phyloP scores from a whole-genome alignment of 2,113 vertebrate genomes.

The Sorex fumeus region DNA sequence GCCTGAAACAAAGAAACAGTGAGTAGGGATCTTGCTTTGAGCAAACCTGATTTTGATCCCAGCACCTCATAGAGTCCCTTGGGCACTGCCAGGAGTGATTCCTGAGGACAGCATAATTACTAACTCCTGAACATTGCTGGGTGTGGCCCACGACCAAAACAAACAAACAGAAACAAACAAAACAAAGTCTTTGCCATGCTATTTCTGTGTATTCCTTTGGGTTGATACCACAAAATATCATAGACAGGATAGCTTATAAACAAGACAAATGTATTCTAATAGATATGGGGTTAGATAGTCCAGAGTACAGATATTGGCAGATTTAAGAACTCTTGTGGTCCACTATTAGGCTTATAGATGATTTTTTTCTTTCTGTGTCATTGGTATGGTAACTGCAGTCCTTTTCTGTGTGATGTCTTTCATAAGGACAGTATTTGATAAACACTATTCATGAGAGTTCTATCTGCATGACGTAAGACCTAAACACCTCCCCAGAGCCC shows the following conservation, averaged over 20 bases:
- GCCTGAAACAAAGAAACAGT: too few species aligned
- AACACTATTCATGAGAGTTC: neutral
- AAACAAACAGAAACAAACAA: neutral
- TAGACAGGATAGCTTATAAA: neutral
- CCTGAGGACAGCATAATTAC: too few species aligned
- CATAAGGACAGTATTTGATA: neutral
- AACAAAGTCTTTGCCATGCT: neutral
- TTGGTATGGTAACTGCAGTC: neutral
- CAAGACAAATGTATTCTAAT: neutral
- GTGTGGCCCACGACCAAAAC: too few species aligned
- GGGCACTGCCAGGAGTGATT: too few species aligned
- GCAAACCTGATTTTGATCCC: too few species aligned
- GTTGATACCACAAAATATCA: neutral
- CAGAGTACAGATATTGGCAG: neutral
- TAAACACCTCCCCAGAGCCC: neutral
- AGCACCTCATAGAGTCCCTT: too few species aligned
- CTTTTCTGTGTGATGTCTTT: neutral
- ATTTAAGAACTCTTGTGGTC: neutral
- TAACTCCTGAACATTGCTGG: too few species aligned
- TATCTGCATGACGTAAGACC: neutral
- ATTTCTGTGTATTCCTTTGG: neutral
- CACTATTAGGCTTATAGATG: neutral
- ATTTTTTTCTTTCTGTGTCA: neutral
- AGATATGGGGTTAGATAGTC: neutral
- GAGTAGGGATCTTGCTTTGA: too few species aligned